Evolutionary conservation across 2,113 vertebrate genomes (phyloP), one percentile per base, ranked within the genome.

Genomic region (Forbesichthys papilliferus): DNA sequence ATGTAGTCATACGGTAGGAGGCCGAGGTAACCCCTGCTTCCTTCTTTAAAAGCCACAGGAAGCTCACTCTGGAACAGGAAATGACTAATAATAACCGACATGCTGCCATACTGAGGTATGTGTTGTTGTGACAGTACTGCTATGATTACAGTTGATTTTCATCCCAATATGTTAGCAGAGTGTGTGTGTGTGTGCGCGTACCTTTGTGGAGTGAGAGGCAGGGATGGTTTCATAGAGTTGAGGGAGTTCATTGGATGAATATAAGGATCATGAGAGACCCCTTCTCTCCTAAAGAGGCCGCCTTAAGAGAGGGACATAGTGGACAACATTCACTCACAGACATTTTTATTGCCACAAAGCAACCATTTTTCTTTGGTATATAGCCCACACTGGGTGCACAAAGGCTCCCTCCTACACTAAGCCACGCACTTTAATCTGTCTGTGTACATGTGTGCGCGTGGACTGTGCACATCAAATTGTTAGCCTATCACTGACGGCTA

Each of bases 171-270:
- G 36, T 42, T 13, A 18, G 34, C 7, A 46, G 64, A 65, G 84
- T 67, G 77, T 48, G 67, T 69, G 63, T 74, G 73, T 78, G 74
- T 72, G 65, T 33, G 10, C 56, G 56, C 36, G 93, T 90, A 98
- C 96, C 96, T 93, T 86, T 96, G 96, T 82, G 95, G 94, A 56
- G 92, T 90, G 74, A 94, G 93, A 80, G 94, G 95, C 90, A 96
- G 92, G 80, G 93, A 93, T 77, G 95, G 93, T 95, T 98, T 98
- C 95, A 97, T 95, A 91, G 95, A 95, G 93, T 96, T 96, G 93
- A 96, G 95, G 91, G 93, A 93, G 94, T 93, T 97, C 95, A 95
- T 95, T 89, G 85, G 95, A 91, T 87, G 90, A 92, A 89, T 71
- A 75, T 71, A 64, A 87, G 92, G 90, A 88, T 84, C 80, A 90